Percentiles rank a stretch among this genome's conserved stretches.
Evolutionary conservation across 2,888 invertebrate species (phyloP).

Genomic region (Apamea monoglypha): DNA sequence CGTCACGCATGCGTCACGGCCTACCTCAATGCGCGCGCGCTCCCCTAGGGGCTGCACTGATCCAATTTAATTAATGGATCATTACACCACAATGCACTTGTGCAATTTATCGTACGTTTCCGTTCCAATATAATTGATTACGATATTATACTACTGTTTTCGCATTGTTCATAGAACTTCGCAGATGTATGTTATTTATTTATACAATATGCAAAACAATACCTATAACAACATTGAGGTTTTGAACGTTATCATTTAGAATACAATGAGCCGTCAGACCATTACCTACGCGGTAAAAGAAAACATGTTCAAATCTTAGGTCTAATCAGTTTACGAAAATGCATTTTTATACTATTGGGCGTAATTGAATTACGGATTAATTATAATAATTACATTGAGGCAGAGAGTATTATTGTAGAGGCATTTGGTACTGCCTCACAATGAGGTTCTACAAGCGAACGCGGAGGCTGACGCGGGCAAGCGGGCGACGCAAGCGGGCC

Average conservation of each 20-base stretch:
- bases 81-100: constrained; percentile 60
- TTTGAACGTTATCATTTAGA: constrained; percentile 3
- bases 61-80: constrained; percentile 80
- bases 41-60: constrained; percentile 88
- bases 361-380: background rate
- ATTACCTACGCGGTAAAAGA: background rate
- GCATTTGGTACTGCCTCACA: constrained; percentile 20
- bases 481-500: constrained; percentile 70
- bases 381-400: background rate
- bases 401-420: constrained; percentile 5
- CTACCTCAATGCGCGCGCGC: constrained; percentile 91
- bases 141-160: constrained; percentile 13
- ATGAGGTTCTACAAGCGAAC: constrained; percentile 42
- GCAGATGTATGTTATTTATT: constrained; percentile 25
- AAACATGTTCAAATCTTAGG: constrained; percentile 8
- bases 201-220: constrained; percentile 4
- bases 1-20: constrained; percentile 89
- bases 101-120: constrained; percentile 46
- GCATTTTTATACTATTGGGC: background rate
- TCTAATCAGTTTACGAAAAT: background rate
- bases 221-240: constrained; percentile 6
- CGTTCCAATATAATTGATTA: constrained; percentile 30
- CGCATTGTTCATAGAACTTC: constrained; percentile 10
- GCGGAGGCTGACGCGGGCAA: constrained; percentile 72
- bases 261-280: background rate